Evolutionary conservation across 2,797 vertebrate species (phyloP).

Genomic region (Bufotes viridis): DNA sequence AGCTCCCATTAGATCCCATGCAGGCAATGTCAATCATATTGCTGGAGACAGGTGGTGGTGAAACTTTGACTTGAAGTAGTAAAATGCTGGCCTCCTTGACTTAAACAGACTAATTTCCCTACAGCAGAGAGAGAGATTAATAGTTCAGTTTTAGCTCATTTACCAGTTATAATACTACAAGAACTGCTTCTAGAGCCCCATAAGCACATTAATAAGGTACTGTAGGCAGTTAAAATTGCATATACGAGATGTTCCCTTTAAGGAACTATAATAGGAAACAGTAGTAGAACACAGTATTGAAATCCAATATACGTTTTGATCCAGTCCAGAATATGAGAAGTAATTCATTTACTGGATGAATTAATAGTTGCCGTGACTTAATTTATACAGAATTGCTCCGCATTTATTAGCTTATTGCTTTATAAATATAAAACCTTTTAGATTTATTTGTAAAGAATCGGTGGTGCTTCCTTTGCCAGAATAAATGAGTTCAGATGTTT

Average conservation of each 20-base stretch:
- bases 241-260: not conserved
- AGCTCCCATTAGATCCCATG: no score
- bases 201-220: no score
- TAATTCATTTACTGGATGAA: conserved; percentile 51
- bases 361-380: conserved; percentile 32
- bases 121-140: no score
- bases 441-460: conserved; percentile 40
- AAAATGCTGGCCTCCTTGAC: no score
- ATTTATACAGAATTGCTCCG: conserved; percentile 50
- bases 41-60: no score
- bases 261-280: not conserved
- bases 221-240: no score
- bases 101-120: no score
- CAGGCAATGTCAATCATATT: no score
- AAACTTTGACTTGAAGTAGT: no score
- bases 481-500: conserved; percentile 51
- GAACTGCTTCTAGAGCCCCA: no score
- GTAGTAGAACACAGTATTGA: not conserved
- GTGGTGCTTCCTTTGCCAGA: conserved; percentile 18
- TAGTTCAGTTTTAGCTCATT: no score
- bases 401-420: conserved; percentile 56
- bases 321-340: conserved; percentile 19
- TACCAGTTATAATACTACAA: no score
- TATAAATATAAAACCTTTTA: conserved; percentile 44
- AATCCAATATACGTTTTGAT: conserved; percentile 27